phyloP scores from a whole-genome alignment of 2,797 vertebrate genomes.

The Rallus crepitans region DNA sequence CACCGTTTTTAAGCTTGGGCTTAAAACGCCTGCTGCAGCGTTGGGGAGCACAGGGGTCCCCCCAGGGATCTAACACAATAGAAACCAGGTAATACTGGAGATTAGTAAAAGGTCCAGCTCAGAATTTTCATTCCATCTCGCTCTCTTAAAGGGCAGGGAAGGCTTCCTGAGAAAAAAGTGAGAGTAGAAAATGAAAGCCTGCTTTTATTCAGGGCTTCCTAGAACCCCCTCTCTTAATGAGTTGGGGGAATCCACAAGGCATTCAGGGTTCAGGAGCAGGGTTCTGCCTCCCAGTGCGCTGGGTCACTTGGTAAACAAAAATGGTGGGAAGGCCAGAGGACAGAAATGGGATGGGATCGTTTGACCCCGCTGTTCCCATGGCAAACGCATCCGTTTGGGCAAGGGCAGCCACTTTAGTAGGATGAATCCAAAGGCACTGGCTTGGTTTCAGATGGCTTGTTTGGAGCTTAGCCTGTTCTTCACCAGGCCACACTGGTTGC shows the following conservation, averaged over 20 bases:
- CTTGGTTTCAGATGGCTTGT: background rate
- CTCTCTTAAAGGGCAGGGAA: background rate
- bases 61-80: background rate
- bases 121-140: background rate
- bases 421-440: background rate
- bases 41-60: background rate
- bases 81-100: background rate
- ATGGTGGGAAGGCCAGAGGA: background rate
- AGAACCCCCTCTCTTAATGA: background rate
- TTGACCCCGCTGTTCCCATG: background rate
- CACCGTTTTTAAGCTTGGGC: background rate
- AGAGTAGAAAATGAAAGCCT: background rate
- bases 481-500: background rate
- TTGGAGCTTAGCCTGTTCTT: background rate
- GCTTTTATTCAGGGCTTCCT: background rate
- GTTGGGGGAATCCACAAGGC: background rate
- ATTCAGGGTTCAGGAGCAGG: background rate
- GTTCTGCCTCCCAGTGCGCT: background rate
- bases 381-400: background rate
- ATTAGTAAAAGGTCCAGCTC: background rate
- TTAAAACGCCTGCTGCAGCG: background rate
- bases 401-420: background rate
- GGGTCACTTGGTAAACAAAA: background rate
- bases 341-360: background rate
- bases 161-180: background rate